Conservation (phyloP, 2,797 vertebrate genomes). For the Choloepus didactylus region DNA sequence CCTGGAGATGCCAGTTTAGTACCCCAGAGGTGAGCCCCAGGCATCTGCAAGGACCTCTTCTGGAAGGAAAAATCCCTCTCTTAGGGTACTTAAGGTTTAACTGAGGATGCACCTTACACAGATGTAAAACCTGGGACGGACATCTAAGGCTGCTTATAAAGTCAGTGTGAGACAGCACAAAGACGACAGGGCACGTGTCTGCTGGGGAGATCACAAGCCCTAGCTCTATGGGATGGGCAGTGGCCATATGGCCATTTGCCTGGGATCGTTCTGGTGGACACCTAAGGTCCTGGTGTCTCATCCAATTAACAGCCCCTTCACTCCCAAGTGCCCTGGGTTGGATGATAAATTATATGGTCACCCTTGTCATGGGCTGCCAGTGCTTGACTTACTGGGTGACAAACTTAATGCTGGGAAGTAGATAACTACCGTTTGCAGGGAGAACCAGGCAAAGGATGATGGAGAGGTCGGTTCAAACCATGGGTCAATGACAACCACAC, state of each 20-base stretch:
- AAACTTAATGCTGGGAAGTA: not conserved
- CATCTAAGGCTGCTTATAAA: not conserved
- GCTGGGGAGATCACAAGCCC: not conserved
- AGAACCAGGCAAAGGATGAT: not conserved
- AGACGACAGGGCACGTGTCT: rapidly evolving
- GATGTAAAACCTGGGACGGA: not conserved
- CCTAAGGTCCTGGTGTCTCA: not conserved
- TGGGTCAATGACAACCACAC: not conserved
- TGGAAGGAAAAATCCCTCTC: not conserved
- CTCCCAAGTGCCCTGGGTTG: not conserved
- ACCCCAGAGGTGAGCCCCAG: not conserved
- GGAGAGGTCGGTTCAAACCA: not conserved
- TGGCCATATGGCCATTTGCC: not conserved
- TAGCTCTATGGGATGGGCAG: not conserved
- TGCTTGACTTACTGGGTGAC: not conserved
- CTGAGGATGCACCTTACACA: not conserved
- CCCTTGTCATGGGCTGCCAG: not conserved
- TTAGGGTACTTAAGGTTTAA: not conserved
- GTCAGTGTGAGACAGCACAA: not conserved
- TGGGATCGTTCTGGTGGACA: not conserved
- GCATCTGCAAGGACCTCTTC: not conserved
- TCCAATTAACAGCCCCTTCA: not conserved
- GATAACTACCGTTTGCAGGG: not conserved
- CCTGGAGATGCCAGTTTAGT: not conserved
- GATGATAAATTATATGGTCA: not conserved